phyloP scores from a whole-genome alignment of 2,888 invertebrate species.

The Diarsia brunnea region DNA sequence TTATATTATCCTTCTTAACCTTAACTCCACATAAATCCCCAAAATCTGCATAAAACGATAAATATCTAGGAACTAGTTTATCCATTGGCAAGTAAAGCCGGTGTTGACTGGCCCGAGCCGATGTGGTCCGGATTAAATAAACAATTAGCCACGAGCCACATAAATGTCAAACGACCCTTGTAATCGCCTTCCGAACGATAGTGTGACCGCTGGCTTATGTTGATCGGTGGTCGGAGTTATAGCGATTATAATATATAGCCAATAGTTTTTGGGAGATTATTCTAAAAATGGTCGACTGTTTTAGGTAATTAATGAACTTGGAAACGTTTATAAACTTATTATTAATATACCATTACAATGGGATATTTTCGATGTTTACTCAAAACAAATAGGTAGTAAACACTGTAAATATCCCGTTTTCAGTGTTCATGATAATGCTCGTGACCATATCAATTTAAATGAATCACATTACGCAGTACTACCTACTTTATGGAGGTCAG shows the following conservation, averaged over 20 bases:
- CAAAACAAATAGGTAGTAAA: no score
- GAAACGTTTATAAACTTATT: no score
- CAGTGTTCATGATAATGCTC: no score
- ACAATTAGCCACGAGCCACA: slow-evolving; percentile 75
- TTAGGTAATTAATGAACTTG: no score
- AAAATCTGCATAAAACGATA: slow-evolving; percentile 50
- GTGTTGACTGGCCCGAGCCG: slow-evolving; percentile 62
- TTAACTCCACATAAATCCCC: background rate
- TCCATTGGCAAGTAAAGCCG: slow-evolving; percentile 49
- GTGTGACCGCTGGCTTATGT: slow-evolving; percentile 70
- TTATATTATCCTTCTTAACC: background rate
- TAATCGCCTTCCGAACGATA: slow-evolving; percentile 76
- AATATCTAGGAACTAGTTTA: slow-evolving; percentile 46
- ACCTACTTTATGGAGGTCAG: no score
- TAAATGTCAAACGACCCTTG: slow-evolving; percentile 77
- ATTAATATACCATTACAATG: no score
- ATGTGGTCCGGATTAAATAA: slow-evolving; percentile 70
- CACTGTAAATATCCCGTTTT: no score
- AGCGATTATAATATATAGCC: slow-evolving; percentile 47
- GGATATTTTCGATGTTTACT: no score
- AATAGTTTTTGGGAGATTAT: background rate
- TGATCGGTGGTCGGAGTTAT: slow-evolving; percentile 36
- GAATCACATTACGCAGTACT: no score
- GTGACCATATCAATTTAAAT: no score
- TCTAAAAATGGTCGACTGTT: background rate